These are phyloP conservation scores for Ceratoteleas bidentatus DNA, from an alignment of 1,140 invertebrate genomes.

Conservation along the genomic window DNA sequence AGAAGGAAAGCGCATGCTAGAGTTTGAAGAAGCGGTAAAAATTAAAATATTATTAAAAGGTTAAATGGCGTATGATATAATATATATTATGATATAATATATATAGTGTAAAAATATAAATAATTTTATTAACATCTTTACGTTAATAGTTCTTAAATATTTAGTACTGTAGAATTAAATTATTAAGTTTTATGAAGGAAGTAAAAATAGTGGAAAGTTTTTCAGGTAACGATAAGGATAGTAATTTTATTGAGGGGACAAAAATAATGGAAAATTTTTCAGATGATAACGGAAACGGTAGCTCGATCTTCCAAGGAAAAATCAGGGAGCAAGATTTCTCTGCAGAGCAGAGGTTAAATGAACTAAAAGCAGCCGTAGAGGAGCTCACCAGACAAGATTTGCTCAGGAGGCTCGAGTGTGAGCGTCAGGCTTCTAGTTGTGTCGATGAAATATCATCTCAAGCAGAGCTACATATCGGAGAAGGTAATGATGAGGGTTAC, in stretches of 20 bases:
- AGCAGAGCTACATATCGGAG: slow-evolving; percentile 39
- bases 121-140: slow-evolving; percentile 37
- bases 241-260: slow-evolving; percentile 30
- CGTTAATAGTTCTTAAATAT: slow-evolving; percentile 37
- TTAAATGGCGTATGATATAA: slow-evolving; percentile 32
- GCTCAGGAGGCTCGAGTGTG: slow-evolving; percentile 41
- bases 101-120: slow-evolving; percentile 42
- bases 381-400: slow-evolving; percentile 37
- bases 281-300: slow-evolving; percentile 37
- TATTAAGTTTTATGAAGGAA: slow-evolving; percentile 36
- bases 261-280: slow-evolving; percentile 48
- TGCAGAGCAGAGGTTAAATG: slow-evolving; percentile 39
- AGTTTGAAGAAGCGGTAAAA: slow-evolving; percentile 36
- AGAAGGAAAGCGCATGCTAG: slow-evolving; percentile 38
- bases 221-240: slow-evolving; percentile 21
- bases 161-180: slow-evolving; percentile 35
- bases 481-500: slow-evolving; percentile 28
- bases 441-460: slow-evolving; percentile 44
- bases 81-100: too few species aligned
- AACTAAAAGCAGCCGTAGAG: slow-evolving; percentile 38
- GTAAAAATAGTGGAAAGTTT: slow-evolving; percentile 34
- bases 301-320: slow-evolving; percentile 41
- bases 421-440: slow-evolving; percentile 46
- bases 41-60: slow-evolving; percentile 40
- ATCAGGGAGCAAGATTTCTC: slow-evolving; percentile 48